Conservation (phyloP, 23 tunicate species). For the Trididemnum nubilum region DNA sequence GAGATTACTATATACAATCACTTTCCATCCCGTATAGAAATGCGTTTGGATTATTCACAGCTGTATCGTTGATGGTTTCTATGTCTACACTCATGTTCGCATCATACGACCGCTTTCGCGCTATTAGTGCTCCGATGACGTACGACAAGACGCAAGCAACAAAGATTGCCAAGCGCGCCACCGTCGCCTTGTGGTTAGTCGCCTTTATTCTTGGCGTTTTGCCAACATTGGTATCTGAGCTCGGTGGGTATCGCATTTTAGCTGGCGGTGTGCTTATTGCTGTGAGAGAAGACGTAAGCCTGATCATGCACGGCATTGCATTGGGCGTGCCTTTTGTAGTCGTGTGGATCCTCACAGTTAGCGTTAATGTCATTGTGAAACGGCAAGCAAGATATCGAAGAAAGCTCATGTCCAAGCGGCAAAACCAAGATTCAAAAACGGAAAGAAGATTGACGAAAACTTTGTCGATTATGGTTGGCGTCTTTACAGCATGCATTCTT, state of each 20-base stretch:
- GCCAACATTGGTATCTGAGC: conserved; percentile 19
- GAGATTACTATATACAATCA: not conserved
- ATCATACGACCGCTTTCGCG: conserved; percentile 40
- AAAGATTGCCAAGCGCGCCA: conserved; percentile 13
- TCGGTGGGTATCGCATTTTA: not conserved
- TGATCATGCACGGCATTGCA: conserved; percentile 7
- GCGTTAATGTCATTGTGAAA: conserved; percentile 19
- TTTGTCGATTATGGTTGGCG: conserved; percentile 21
- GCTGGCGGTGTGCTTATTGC: conserved; percentile 28
- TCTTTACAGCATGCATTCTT: conserved; percentile 31
- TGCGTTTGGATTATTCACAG: conserved; percentile 40
- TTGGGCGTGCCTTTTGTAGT: conserved; percentile 35
- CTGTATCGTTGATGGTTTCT: conserved; percentile 29
- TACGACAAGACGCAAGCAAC: conserved; percentile 35
- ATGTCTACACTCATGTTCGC: conserved; percentile 44
- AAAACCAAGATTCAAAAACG: not conserved
- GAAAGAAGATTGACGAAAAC: conserved; percentile 1
- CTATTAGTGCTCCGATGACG: conserved; percentile 31
- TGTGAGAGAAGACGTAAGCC: not conserved
- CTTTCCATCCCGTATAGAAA: not conserved
- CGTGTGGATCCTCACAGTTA: conserved; percentile 24
- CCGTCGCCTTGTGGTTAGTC: conserved; percentile 26
- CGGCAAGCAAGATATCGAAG: conserved; percentile 23
- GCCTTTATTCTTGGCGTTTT: conserved; percentile 13
- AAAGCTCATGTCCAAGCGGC: not conserved